Evolutionary conservation across 2,797 vertebrate species (phyloP).

Genomic region (Anguilla anguilla): DNA sequence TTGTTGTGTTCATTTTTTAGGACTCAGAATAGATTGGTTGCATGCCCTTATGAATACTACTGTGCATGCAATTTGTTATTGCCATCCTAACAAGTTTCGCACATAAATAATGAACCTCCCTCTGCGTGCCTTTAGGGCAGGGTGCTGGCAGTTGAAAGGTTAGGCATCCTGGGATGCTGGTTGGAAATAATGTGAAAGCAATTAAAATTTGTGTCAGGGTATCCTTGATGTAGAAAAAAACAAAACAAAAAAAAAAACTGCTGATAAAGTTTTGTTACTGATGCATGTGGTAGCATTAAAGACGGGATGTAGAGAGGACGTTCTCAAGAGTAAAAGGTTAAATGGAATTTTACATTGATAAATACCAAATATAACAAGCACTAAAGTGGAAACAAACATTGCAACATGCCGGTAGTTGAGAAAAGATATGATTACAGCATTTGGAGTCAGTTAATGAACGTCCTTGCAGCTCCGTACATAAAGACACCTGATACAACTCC

Average conservation of each 20-base stretch:
- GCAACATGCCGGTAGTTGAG: slow-evolving; percentile 24
- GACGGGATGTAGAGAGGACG: background rate
- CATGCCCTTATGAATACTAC: background rate
- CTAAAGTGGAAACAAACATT: background rate
- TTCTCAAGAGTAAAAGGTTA: background rate
- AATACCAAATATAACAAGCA: background rate
- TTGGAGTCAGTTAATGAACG: slow-evolving; percentile 9
- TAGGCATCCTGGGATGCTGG: background rate
- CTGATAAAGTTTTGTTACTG: background rate
- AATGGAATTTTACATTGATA: background rate
- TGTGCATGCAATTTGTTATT: background rate
- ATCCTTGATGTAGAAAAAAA: background rate
- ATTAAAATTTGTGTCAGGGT: background rate
- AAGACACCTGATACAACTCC: background rate
- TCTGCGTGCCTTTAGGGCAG: background rate
- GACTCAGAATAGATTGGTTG: background rate
- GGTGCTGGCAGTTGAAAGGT: background rate
- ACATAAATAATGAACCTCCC: background rate
- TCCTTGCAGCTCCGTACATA: background rate
- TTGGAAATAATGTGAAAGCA: background rate
- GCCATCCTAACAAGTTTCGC: background rate
- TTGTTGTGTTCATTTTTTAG: background rate
- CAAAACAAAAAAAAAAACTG: background rate
- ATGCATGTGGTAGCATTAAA: background rate
- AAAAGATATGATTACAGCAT: slow-evolving; percentile 17